A percentile compares a stretch with the other conserved stretches of the same genome.
Conservation (phyloP, 1,140 invertebrate species). For the Antheraea mylitta region DNA sequence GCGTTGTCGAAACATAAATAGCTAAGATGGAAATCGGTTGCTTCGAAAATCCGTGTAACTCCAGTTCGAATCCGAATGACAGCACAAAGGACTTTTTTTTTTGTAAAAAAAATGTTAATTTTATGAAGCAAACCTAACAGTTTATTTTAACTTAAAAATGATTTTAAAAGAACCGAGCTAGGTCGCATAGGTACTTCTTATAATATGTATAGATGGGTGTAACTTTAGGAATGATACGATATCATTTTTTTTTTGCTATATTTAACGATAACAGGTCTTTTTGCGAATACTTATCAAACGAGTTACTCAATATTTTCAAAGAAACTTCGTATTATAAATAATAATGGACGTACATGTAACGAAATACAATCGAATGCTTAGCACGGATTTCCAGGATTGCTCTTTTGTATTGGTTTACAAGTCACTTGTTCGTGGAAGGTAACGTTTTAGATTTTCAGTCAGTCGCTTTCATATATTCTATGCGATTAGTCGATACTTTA, state of each 20-base stretch:
- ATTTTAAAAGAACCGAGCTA: too few relatives aligned
- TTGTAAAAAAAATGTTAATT: too few relatives aligned
- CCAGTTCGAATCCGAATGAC: too few relatives aligned
- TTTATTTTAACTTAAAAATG: too few relatives aligned
- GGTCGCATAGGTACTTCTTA: too few relatives aligned
- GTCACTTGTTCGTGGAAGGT: constrained; percentile 34
- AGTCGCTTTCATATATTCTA: constrained; percentile 34
- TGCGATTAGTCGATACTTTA: constrained; percentile 36
- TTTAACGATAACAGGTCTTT: constrained; percentile 14
- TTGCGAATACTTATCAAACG: constrained; percentile 23
- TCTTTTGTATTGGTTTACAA: constrained; percentile 28
- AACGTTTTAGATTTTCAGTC: constrained; percentile 33
- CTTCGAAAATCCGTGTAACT: too few relatives aligned
- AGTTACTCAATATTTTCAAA: constrained; percentile 42
- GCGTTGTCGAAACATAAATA: too few relatives aligned
- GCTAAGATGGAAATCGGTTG: too few relatives aligned
- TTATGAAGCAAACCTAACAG: too few relatives aligned
- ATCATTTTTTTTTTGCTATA: neutral
- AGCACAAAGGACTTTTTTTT: too few relatives aligned
- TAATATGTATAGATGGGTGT: too few relatives aligned
- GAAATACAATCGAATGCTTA: constrained; percentile 58
- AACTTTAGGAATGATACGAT: neutral
- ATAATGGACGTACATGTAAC: constrained; percentile 29
- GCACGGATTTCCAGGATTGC: constrained; percentile 48
- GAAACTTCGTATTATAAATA: constrained; percentile 38